Base-by-base conservation (phyloP, 2,113 vertebrate genomes). In the Maccullochella peelii region DNA sequence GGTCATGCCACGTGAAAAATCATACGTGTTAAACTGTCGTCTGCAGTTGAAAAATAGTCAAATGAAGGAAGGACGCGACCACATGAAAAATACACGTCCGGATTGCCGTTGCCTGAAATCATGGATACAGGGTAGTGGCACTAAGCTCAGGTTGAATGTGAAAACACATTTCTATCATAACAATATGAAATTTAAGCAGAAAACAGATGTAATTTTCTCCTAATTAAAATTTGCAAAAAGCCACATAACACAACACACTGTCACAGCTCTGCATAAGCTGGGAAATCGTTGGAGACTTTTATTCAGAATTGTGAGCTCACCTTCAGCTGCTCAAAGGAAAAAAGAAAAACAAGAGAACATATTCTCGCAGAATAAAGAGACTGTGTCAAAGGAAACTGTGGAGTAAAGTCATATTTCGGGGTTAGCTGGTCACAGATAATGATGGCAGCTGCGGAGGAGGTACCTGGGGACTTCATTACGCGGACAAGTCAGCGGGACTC, bases 381-480 rank as follows among this genome's bases (percentile, higher is more conserved):
- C 63, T 36, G 30, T 55, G 82, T 85, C 50, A 85, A 76, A 91
- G 73, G 79, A 78, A 80, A 65, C 58, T 20, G 63, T 52, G 78
- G 79, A 80, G 77, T 67, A 57, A 84, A 88, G 86, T 86, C 78
- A 67, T 86, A 89, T 85, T 83, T 82, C 23, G 38, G 70, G 88
- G 81, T 86, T 81, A 86, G 80, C 83, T 86, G 88, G 89, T 86
- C 79, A 87, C 65, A 93, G 77, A 89, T 91, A 93, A 94, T 88
- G 92, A 95, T 84, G 87, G 82, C 72, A 86, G 84, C 86, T 72
- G 82, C 38, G 38, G 82, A 85, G 87, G 78, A 87, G 84, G 88
- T 91, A 92, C 92, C 95, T 80, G 69, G 95, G 95, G 95, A 95
- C 94, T 93, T 94, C 89, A 95, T 95, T 95, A 94, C 63, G 47